Conservation (phyloP, 2,888 invertebrate genomes). For the Limnephilus lunatus region DNA sequence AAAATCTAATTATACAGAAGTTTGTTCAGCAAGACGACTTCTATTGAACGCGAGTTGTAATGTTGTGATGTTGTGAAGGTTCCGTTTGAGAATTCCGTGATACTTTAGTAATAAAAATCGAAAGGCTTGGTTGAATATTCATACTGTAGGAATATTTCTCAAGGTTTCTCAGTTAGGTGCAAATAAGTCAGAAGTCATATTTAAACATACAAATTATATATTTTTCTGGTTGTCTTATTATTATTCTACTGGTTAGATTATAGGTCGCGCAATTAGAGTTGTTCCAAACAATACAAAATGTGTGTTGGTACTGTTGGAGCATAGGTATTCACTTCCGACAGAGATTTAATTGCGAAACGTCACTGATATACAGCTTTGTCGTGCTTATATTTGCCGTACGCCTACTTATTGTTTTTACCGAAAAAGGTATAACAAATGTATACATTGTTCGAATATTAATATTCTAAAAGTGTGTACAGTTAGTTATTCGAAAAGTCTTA, state of each 20-base stretch:
- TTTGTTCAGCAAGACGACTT: background rate
- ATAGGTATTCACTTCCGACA: too few species aligned
- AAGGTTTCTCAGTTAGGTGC: background rate
- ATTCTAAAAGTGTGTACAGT: too few species aligned
- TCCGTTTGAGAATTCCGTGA: background rate
- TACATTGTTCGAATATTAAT: too few species aligned
- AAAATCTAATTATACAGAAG: background rate
- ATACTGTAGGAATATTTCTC: background rate
- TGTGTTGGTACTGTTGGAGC: too few species aligned
- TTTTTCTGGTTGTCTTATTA: background rate
- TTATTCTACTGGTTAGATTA: background rate
- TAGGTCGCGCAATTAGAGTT: too few species aligned
- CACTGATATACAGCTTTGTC: too few species aligned
- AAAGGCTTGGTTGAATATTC: background rate
- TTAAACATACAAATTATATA: background rate
- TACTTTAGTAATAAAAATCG: background rate
- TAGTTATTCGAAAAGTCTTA: too few species aligned
- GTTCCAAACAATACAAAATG: too few species aligned
- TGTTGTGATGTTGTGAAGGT: slow-evolving; percentile 2
- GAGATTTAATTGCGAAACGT: too few species aligned
- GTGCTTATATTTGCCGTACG: too few species aligned
- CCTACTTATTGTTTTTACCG: too few species aligned
- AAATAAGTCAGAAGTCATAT: background rate
- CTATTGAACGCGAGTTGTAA: background rate
- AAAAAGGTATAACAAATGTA: too few species aligned